Base-by-base conservation (phyloP, 2,888 invertebrate genomes). In the Lasioglossum morio region DNA sequence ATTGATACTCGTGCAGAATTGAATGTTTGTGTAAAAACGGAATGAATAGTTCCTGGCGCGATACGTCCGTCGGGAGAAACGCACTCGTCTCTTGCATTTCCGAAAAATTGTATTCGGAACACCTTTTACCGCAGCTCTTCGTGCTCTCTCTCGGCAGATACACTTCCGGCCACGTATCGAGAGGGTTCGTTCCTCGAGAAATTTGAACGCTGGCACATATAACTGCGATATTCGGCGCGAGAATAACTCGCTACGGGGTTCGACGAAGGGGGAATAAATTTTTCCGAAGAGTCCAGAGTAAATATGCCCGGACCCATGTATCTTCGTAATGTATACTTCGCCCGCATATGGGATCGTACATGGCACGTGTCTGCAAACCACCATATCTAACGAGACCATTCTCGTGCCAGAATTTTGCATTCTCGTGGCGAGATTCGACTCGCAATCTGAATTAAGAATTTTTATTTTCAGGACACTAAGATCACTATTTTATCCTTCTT, bases 231-330 rank as follows among this genome's bases (percentile, higher is more conserved):
- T 43, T 82, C 14, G 53, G 34, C 1, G n/a, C 69, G 57, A 23
- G 57, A 8, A 79, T 48, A 73, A 69, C 73, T 73, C 66, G 57
- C 53, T 53, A 37, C 37, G 37, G 12, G 43, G 69, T 63, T 63
- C 46, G 14, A 27, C 34, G 48, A 66, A 48, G 70, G 30, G 48
- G 69, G 70, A 82, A 77, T 84, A 82, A 77, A 82, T 77, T 70
- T 77, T 74, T 74, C 19, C 83, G 75, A 75, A 75, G 63, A 75
- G 40, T 72, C 48, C 23, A 48, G 48, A 23, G 72, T 83, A 83
- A 79, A 83, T 79, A 74, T 74, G 66, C 77, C 16, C 60, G 27
- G 4, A 12, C 14, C 60, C 34, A 48, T 81, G 70, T 81, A 81
- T 40, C 30, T 23, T 27, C 19, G 60, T 34, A 81, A 75, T 75